Evolutionary conservation across 2,113 vertebrate species (phyloP).

Genomic region (Limnothrissa miodon): DNA sequence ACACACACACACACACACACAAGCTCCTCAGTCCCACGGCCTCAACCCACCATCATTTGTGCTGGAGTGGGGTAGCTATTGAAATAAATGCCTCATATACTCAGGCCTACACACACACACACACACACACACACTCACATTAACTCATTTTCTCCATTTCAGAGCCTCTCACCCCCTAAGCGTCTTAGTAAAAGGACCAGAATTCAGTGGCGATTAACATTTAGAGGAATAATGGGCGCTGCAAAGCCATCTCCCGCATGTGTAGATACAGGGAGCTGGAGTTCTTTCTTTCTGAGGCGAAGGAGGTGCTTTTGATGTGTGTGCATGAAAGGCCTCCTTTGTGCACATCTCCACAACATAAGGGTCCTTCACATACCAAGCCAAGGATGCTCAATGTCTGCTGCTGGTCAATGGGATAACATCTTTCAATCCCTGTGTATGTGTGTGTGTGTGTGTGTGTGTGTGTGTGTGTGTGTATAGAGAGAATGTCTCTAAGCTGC

Average conservation of each 20-base stretch:
- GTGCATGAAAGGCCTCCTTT: background rate
- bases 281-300: background rate
- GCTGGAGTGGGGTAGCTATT: background rate
- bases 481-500: slow-evolving; percentile 5
- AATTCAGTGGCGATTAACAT: slow-evolving; percentile 6
- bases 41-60: background rate
- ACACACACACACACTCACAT: background rate
- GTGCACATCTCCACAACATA: background rate
- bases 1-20: background rate
- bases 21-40: background rate
- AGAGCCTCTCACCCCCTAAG: background rate
- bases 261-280: background rate
- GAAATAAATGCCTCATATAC: background rate
- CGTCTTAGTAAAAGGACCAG: background rate
- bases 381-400: slow-evolving; percentile 11
- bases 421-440: background rate
- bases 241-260: background rate
- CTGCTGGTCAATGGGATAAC: slow-evolving; percentile 2
- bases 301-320: slow-evolving; percentile 14
- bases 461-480: background rate
- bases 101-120: background rate
- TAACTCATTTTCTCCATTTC: slow-evolving; percentile 1
- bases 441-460: background rate
- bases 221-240: background rate
- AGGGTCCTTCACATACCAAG: background rate